These are phyloP conservation scores for Pammene fasciana DNA, from an alignment of 2,888 invertebrate genomes.

Conservation along the genomic window DNA sequence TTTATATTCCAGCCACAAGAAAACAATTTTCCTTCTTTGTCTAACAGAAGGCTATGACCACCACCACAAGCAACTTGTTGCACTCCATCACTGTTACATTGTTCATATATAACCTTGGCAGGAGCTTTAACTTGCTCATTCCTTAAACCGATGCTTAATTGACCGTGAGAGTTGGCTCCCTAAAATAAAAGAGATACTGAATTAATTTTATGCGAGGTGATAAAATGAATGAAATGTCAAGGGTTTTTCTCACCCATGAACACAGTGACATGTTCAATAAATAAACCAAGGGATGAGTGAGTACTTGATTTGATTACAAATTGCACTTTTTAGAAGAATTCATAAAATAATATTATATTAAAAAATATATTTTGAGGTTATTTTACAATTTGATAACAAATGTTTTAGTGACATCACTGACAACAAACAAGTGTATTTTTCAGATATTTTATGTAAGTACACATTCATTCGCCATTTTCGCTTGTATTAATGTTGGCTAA, in stretches of 20 bases:
- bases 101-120: conserved; percentile 64
- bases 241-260: conserved; percentile 63
- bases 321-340: too few species aligned
- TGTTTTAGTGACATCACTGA: conserved; percentile 2
- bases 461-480: too few species aligned
- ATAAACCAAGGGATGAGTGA: too few species aligned
- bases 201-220: neutral
- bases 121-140: conserved; percentile 87
- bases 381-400: conserved; percentile 9
- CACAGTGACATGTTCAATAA: conserved; percentile 58
- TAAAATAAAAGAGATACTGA: conserved; percentile 53
- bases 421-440: conserved; percentile 9
- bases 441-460: neutral
- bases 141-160: conserved; percentile 87
- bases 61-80: conserved; percentile 89
- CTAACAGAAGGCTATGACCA: conserved; percentile 88
- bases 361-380: neutral
- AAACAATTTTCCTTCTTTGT: conserved; percentile 86
- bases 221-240: neutral
- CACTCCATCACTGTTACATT: conserved; percentile 78
- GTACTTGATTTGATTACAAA: too few species aligned
- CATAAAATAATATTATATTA: too few species aligned
- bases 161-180: conserved; percentile 94
- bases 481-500: conserved; percentile 10
- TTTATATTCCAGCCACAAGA: conserved; percentile 91